Base-by-base conservation (phyloP, 2,797 vertebrate genomes). In the Acropternis orthonyx region DNA sequence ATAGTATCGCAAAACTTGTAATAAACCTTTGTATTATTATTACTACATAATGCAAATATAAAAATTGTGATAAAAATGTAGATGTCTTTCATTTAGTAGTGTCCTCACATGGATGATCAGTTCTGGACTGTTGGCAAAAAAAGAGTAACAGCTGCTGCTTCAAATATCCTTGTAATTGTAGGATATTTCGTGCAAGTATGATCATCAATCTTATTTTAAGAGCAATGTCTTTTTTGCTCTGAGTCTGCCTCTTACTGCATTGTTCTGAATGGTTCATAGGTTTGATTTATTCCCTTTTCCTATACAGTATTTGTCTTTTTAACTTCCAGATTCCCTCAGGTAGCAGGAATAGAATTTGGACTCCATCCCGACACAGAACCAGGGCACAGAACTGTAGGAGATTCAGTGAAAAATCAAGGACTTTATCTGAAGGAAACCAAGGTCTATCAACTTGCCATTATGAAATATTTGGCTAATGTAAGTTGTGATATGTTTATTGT, bases 301-400 rank as follows among this genome's bases (percentile, higher is more conserved):
- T 85, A 46, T 21, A 17, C 14, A 62, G 17, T 89, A 69, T 74
- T 93, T 66, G 41, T 89, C 28, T 85, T 94, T 86, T 95, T 92
- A 94, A 73, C 66, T 91, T 96, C 52, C 46, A 97, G 85, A 92
- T 98, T 98, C 97, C 95, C 87, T 92, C 95, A 97, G 66, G 93
- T 96, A 89, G 88, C 84, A 79, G 91, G 92, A 95, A 92, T 86
- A 86, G 88, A 97, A 84, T 97, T 95, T 97, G 96, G 89, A 74
- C 93, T 97, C 93, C 93, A 95, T 92, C 92, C 95, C 93, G 72
- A 88, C 41, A 34, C 67, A 94, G 71, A 95, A 88, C 51, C 78
- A 88, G 93, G 91, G 21, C 75, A 90, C 4, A 44, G 79, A 92
- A 92, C 93, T 77, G 22, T 95, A 74, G 65, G 77, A 96, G 77